Percentiles rank a stretch among this genome's conserved stretches.
These are phyloP conservation scores for Phaonia tiefii DNA, from an alignment of 2,888 invertebrate genomes.

Conservation along the genomic window DNA sequence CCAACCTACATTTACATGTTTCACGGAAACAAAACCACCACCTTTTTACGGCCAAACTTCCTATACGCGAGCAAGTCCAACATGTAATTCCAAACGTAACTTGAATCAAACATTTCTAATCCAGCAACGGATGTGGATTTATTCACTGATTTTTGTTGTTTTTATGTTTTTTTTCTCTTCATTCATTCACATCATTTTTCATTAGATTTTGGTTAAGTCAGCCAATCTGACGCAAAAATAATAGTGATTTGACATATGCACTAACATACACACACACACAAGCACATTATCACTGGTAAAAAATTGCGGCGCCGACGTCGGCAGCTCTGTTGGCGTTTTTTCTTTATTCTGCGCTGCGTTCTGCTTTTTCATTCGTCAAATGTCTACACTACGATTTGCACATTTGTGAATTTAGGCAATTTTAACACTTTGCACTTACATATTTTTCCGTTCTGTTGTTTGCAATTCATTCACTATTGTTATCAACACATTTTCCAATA, in stretches of 20 bases:
- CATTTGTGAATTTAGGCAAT: slow-evolving; percentile 39
- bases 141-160: neutral
- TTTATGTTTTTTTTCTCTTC: neutral
- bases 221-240: slow-evolving; percentile 22
- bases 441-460: slow-evolving; percentile 49
- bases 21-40: slow-evolving; percentile 42
- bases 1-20: slow-evolving; percentile 63
- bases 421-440: slow-evolving; percentile 49
- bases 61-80: neutral
- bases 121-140: neutral
- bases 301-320: slow-evolving; percentile 23
- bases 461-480: slow-evolving; percentile 46
- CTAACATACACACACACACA: slow-evolving; percentile 42
- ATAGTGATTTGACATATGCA: slow-evolving; percentile 57
- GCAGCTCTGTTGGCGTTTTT: slow-evolving; percentile 35
- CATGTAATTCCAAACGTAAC: neutral
- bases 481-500: slow-evolving; percentile 60
- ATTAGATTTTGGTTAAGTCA: slow-evolving; percentile 38
- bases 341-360: slow-evolving; percentile 49
- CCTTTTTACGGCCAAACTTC: slow-evolving; percentile 33
- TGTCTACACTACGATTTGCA: slow-evolving; percentile 66
- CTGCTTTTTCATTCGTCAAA: slow-evolving; percentile 62
- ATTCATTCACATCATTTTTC: slow-evolving; percentile 28
- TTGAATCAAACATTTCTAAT: neutral
- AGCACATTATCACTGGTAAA: slow-evolving; percentile 38